Percentiles rank a stretch among this genome's conserved stretches.
phyloP scores from a whole-genome alignment of 2,888 invertebrate genomes.

The Thyatira batis region DNA sequence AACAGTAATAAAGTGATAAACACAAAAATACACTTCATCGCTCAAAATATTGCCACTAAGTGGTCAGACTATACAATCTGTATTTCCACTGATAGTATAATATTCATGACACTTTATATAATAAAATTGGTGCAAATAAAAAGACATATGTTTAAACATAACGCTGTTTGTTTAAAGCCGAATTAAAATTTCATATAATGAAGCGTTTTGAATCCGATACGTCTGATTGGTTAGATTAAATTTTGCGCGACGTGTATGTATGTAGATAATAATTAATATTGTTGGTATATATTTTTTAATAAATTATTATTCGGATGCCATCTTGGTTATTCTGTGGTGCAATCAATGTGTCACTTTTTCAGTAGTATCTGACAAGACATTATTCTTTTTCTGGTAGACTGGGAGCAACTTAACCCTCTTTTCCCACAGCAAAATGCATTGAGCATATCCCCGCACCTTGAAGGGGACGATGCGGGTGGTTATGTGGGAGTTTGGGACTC shows the following conservation, averaged over 20 bases:
- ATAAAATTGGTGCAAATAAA: conserved; percentile 26
- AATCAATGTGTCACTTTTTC: too few relatives aligned
- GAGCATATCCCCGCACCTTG: too few relatives aligned
- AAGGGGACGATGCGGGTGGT: too few relatives aligned
- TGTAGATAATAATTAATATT: not conserved
- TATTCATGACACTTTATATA: conserved; percentile 32
- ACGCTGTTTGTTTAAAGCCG: conserved; percentile 8
- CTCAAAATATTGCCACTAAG: conserved; percentile 19
- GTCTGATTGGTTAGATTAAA: not conserved
- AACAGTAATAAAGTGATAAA: conserved; percentile 25
- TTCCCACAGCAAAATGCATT: too few relatives aligned
- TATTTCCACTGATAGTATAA: conserved; percentile 26
- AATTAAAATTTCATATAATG: not conserved
- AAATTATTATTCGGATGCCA: not conserved
- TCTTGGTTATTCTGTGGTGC: too few relatives aligned
- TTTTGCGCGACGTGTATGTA: not conserved
- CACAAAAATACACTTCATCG: conserved; percentile 20
- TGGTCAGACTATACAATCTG: conserved; percentile 40
- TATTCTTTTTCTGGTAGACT: too few relatives aligned
- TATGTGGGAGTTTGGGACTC: too few relatives aligned
- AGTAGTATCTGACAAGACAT: too few relatives aligned
- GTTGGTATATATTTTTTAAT: not conserved
- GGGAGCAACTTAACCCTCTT: too few relatives aligned
- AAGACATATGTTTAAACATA: conserved; percentile 22
- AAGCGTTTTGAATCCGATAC: not conserved